Base-by-base conservation (phyloP, 2,888 invertebrate genomes). In the Folsomia manolachei region DNA sequence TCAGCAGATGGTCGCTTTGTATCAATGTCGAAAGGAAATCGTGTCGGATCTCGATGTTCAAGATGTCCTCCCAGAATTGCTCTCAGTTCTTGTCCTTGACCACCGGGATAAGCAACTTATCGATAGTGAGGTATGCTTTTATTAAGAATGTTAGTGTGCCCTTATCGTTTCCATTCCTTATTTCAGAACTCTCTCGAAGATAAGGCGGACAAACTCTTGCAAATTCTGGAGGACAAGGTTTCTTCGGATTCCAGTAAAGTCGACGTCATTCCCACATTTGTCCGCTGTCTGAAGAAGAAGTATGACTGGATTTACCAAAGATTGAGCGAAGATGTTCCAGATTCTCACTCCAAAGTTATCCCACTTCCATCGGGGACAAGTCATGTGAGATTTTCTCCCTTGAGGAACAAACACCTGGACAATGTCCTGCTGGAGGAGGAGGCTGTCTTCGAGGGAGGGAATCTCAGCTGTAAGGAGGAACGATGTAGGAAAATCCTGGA, bases 41-140 rank as follows among this genome's bases (percentile, higher is more conserved):
- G 83, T 86, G 67, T 82, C 83, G 52, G 87, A 87, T 82, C 82
- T 87, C 75, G 86, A 87, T 72, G 85, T 87, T 9, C 82, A 81
- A 9, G 85, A 84, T 81, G 84, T 87, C 56, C 81, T 86, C n/a
- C 86, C 86, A 72, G 83, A 85, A 63, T 83, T 87, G 73, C 84
- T 85, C 72, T 82, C 86, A 11, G 84, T 84, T 71, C 82, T 84
- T 67, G 86, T 84, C 21, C 82, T 87, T 72, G 83, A 84, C 25
- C 72, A 73, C 11, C 77, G 82, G 27, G 82, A 83, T 24, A 80
- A 79, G 61, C 76, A 80, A 66, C 51, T 75, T 21, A 70, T 80
- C n/a, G 80, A 80, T 19, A 63, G 71, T 70, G 79, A 80, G 71
- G 80, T 79, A 73, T 0, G 14, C 24, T 61, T 60, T 27, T 1